A percentile compares a stretch with the other conserved stretches of the same genome.
These are phyloP conservation scores for Spinus pinus DNA, from an alignment of 2,797 vertebrate genomes.

Conservation along the genomic window DNA sequence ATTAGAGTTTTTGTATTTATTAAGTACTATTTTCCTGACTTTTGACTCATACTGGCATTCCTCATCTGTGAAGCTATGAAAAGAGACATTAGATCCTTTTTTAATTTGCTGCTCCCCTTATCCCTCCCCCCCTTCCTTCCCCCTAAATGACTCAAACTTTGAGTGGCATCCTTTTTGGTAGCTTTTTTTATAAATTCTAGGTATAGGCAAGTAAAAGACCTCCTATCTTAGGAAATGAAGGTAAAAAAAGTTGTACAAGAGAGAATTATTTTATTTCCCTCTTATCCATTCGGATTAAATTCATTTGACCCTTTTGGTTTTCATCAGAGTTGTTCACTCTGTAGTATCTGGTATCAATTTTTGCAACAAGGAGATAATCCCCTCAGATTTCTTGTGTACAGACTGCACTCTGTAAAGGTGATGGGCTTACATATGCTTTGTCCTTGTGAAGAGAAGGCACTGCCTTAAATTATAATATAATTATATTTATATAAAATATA, in stretches of 20 bases:
- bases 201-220: neutral
- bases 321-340: neutral
- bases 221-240: neutral
- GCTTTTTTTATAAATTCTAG: neutral
- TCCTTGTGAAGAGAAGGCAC: neutral
- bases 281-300: neutral
- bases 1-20: neutral
- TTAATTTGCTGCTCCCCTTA: neutral
- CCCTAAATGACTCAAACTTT: rapidly evolving
- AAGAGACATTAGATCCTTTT: neutral
- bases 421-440: neutral
- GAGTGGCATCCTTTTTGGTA: neutral
- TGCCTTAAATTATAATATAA: neutral
- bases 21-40: neutral
- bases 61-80: neutral
- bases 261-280: neutral
- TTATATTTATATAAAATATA: no score
- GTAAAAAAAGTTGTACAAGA: neutral
- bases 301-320: neutral
- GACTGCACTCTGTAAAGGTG: neutral
- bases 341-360: neutral
- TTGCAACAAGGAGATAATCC: neutral
- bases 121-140: rapidly evolving
- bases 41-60: neutral
- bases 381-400: neutral